Base-by-base conservation (phyloP, 2,797 vertebrate genomes). In the Podarcis siculus region DNA sequence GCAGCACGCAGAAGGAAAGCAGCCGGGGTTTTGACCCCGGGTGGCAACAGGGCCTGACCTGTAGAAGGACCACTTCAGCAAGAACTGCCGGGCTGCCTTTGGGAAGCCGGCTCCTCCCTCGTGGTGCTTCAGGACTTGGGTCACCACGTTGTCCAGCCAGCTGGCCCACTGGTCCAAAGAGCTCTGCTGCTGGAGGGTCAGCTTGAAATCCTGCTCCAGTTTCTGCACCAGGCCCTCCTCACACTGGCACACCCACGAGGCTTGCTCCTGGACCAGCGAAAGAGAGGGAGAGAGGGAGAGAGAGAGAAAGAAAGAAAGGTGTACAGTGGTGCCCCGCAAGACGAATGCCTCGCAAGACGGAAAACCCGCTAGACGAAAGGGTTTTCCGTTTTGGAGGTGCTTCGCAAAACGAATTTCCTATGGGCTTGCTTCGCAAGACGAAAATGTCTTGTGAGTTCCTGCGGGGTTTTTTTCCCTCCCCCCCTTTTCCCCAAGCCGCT, bases 1-100 rank as follows among this genome's bases (percentile, higher is more conserved):
- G 13, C 49, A 55, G 13, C 49, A 55, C 13, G 13, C 49, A 55
- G 49, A 4, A 55, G 49, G 49, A 15, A 55, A 55, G 49, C 49
- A 1, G 49, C 49, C 3, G 13, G 49, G 49, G 49, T 4, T 55
- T 55, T 15, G 13, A 55, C 49, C 49, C 49, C 49, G 3, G 3
- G 49, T 23, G 61, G 61, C 61, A 73, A 73, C 13, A 32, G 71
- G 82, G 37, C 67, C 1, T 23, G 89, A 99, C 99, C 99, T 99
- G 93, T 99, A 99, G 95, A 99, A 99, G 58, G 99, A 99, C 99
- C 99, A 99, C 77, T 99, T 99, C 81, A 99, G 97, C 91, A 99
- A 97, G 95, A 99, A 99, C 97, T 99, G 99, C 67, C 99, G 97
- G 2, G 99, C 99, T 0, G 99, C 99, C 91, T 98, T 99, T 90